These are phyloP conservation scores for Onychomys arenicola DNA, from an alignment of 2,797 vertebrate species.

Conservation along the genomic window DNA sequence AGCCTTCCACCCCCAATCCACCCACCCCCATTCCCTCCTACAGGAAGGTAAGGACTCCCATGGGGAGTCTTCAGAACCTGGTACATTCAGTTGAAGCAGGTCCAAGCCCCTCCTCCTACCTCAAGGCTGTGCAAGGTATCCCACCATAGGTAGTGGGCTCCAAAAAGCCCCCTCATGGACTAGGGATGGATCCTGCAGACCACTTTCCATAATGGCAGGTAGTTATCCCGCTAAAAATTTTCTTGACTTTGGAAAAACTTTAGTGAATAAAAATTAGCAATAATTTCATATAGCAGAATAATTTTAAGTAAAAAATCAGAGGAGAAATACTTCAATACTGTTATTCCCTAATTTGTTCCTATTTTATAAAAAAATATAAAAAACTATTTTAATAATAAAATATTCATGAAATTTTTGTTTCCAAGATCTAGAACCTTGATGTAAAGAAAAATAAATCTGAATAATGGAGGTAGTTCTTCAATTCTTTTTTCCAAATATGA, in stretches of 20 bases:
- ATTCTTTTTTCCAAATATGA: conserved; percentile 69
- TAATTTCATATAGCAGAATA: conserved; percentile 52
- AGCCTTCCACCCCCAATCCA: too few species aligned
- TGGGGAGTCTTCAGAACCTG: too few species aligned
- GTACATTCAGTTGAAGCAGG: too few species aligned
- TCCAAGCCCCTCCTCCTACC: too few species aligned
- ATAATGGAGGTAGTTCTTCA: conserved; percentile 65
- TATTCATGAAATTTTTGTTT: conserved; percentile 83
- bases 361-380: neutral
- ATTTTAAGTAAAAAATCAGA: conserved; percentile 49
- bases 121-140: too few species aligned
- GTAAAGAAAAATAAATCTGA: conserved; percentile 56
- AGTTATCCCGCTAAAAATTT: neutral
- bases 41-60: too few species aligned
- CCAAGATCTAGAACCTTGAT: conserved; percentile 70
- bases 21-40: too few species aligned
- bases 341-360: conserved; percentile 65
- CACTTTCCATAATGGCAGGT: neutral
- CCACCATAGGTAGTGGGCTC: too few species aligned
- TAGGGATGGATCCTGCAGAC: neutral
- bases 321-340: conserved; percentile 75
- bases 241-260: conserved; percentile 53
- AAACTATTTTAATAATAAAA: conserved; percentile 84
- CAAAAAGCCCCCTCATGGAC: too few species aligned
- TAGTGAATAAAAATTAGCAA: conserved; percentile 32